phyloP scores from a whole-genome alignment of 2,113 vertebrate species.

The Labeo rohita region DNA sequence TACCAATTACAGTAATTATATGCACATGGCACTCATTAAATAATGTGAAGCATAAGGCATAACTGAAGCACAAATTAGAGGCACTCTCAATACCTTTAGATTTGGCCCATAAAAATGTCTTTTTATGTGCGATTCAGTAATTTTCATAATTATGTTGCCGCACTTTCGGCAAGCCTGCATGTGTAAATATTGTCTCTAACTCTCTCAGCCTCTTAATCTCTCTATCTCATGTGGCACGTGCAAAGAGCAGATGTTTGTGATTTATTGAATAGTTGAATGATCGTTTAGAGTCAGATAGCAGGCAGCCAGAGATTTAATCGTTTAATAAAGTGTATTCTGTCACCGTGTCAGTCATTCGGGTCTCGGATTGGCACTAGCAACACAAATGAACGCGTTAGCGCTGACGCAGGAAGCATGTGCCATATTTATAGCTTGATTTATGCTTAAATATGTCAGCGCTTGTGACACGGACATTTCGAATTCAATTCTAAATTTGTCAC shows the following conservation, averaged over 20 bases:
- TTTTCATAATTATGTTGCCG: slow-evolving; percentile 32
- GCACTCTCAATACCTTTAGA: slow-evolving; percentile 47
- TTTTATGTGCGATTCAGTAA: slow-evolving; percentile 37
- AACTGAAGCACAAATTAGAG: slow-evolving; percentile 54
- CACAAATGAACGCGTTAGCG: neutral
- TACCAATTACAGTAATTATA: slow-evolving; percentile 64
- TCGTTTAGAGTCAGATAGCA: neutral
- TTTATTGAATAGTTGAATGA: slow-evolving; percentile 31
- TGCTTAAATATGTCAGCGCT: neutral
- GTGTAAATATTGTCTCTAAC: slow-evolving; percentile 19
- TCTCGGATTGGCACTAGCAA: neutral
- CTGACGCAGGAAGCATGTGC: neutral
- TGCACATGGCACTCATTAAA: slow-evolving; percentile 64
- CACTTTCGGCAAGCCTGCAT: slow-evolving; percentile 7
- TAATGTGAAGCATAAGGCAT: slow-evolving; percentile 57
- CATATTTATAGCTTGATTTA: slow-evolving; percentile 32
- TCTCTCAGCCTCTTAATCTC: slow-evolving; percentile 23
- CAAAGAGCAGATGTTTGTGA: slow-evolving; percentile 47
- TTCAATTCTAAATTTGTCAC: slow-evolving; percentile 11
- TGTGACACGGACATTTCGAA: neutral
- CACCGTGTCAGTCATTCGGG: neutral
- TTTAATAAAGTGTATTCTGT: slow-evolving; percentile 26
- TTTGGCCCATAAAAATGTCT: slow-evolving; percentile 44
- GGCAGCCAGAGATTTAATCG: slow-evolving; percentile 21
- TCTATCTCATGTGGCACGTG: slow-evolving; percentile 12